phyloP scores from a whole-genome alignment of 2,888 invertebrate species.

The Fragum whitleyi region DNA sequence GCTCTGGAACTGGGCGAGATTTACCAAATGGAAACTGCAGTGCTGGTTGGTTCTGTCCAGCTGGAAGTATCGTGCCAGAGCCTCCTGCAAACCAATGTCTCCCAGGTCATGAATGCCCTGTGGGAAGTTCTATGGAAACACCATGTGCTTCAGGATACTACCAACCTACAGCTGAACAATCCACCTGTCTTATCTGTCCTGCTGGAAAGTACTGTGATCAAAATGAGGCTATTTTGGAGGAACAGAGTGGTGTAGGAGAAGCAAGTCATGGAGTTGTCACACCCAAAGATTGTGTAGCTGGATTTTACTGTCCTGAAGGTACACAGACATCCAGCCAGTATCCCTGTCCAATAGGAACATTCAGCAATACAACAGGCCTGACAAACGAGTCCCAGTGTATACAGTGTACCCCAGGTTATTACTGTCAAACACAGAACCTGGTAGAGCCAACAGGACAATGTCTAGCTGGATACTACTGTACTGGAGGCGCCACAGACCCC shows the following conservation, averaged over 20 bases:
- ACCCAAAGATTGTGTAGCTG: slow-evolving; percentile 81
- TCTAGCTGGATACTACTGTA: slow-evolving; percentile 81
- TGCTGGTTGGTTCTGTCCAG: slow-evolving; percentile 81
- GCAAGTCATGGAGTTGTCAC: slow-evolving; percentile 83
- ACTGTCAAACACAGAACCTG: slow-evolving; percentile 81
- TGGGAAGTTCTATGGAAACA: slow-evolving; percentile 77
- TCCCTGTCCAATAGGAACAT: slow-evolving; percentile 83
- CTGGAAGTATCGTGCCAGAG: slow-evolving; percentile 78
- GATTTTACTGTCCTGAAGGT: slow-evolving; percentile 82
- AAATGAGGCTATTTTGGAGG: slow-evolving; percentile 81
- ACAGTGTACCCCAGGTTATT: slow-evolving; percentile 80
- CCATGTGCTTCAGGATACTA: slow-evolving; percentile 81
- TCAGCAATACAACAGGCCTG: slow-evolving; percentile 80
- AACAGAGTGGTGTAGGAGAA: slow-evolving; percentile 80
- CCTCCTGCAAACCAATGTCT: slow-evolving; percentile 81
- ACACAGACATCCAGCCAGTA: slow-evolving; percentile 78
- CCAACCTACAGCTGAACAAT: slow-evolving; percentile 78
- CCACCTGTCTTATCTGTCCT: slow-evolving; percentile 78
- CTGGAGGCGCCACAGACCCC: slow-evolving; percentile 73
- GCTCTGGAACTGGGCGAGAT: slow-evolving; percentile 77
- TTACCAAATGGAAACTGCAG: slow-evolving; percentile 80
- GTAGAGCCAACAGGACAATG: slow-evolving; percentile 81
- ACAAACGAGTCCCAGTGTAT: slow-evolving; percentile 77
- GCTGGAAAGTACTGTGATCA: slow-evolving; percentile 82
- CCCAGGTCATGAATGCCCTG: slow-evolving; percentile 81